Percentiles rank a stretch among this genome's conserved stretches.
phyloP scores from a whole-genome alignment of 2,888 invertebrate genomes.

The Acanthoscelides obtectus region DNA sequence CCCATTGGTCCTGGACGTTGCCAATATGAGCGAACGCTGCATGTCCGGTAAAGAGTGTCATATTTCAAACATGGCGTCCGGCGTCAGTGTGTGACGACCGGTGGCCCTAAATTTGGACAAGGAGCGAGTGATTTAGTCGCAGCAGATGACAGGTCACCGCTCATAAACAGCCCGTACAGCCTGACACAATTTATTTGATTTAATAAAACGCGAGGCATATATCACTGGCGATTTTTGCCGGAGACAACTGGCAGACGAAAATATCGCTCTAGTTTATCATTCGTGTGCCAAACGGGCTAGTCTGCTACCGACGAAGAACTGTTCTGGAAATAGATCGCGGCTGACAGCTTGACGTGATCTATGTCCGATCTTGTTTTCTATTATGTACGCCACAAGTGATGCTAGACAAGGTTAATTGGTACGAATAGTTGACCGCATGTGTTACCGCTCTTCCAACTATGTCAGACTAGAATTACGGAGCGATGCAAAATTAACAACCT shows the following conservation, averaged over 20 bases:
- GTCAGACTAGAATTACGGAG: neutral
- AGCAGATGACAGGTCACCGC: neutral
- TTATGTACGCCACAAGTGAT: neutral
- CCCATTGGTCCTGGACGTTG: neutral
- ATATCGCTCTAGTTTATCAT: conserved; percentile 6
- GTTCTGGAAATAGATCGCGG: neutral
- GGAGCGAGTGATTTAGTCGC: neutral
- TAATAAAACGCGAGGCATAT: conserved; percentile 25
- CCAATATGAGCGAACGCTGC: neutral
- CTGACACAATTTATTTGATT: conserved; percentile 28
- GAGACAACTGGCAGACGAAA: conserved; percentile 6
- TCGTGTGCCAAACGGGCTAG: conserved; percentile 6
- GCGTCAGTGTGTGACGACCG: neutral
- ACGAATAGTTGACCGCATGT: neutral
- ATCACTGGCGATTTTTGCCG: conserved; percentile 20
- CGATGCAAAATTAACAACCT: neutral
- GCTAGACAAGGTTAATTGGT: neutral
- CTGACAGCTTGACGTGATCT: neutral
- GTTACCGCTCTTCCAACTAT: neutral
- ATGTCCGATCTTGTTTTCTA: neutral
- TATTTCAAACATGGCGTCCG: neutral
- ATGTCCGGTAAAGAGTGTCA: neutral
- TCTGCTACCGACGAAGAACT: neutral
- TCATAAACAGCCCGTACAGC: conserved; percentile 3
- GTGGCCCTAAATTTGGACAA: neutral